Conservation (phyloP, 2,888 invertebrate species). For the Agonopterix alstromeriana region DNA sequence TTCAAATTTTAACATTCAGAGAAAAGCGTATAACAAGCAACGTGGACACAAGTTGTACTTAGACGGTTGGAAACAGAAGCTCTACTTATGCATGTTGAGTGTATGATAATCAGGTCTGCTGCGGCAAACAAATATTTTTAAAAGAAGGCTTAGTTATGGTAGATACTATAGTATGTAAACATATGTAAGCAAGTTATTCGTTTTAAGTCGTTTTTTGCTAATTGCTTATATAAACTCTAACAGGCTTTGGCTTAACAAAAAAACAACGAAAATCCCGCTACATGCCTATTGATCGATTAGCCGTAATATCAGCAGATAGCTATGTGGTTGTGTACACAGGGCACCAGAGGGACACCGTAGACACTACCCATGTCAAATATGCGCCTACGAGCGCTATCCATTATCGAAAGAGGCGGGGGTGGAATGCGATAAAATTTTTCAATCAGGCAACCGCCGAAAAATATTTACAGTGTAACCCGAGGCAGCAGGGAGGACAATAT, state of each 20-base stretch:
- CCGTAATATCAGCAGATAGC: constrained; percentile 8
- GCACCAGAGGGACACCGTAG: constrained; percentile 19
- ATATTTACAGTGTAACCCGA: constrained; percentile 74
- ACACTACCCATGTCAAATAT: constrained; percentile 40
- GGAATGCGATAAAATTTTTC: constrained; percentile 72
- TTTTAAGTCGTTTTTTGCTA: too few relatives aligned
- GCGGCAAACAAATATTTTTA: too few relatives aligned
- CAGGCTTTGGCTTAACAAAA: too few relatives aligned
- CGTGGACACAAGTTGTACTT: not conserved
- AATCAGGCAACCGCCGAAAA: constrained; percentile 71
- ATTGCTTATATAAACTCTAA: too few relatives aligned
- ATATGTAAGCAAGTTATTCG: too few relatives aligned
- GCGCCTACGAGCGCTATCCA: constrained; percentile 54
- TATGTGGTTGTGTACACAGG: constrained; percentile 19
- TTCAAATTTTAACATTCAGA: constrained; percentile 11
- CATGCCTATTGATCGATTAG: constrained; percentile 7
- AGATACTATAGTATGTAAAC: too few relatives aligned
- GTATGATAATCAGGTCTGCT: too few relatives aligned
- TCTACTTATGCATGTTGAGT: too few relatives aligned
- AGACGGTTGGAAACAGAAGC: not conserved
- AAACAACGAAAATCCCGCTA: not conserved
- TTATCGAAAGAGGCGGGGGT: constrained; percentile 54
- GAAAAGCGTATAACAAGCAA: constrained; percentile 7
- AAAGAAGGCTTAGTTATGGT: too few relatives aligned
- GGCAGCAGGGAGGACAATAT: constrained; percentile 69